Percentiles rank a stretch among this genome's conserved stretches.
phyloP scores from a whole-genome alignment of 37 sponge, comb jelly and placozoan genomes.

The Lycopodina hypogea region DNA sequence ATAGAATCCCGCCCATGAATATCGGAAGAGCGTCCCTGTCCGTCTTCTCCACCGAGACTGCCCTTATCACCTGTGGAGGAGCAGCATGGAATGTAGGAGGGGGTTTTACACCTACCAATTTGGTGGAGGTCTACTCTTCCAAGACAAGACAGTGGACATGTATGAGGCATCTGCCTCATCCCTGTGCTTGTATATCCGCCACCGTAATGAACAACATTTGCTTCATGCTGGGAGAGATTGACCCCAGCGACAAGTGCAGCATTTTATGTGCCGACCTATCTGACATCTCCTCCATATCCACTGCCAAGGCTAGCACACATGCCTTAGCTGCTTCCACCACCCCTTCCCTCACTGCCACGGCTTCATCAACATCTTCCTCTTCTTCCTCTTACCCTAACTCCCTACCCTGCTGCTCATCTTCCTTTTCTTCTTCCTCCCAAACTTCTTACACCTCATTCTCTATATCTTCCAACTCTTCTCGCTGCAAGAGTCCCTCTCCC shows the following conservation, averaged over 20 bases:
- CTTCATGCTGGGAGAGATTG: conserved; percentile 4
- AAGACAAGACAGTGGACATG: neutral
- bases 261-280: neutral
- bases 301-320: too few species aligned
- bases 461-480: neutral
- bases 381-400: neutral
- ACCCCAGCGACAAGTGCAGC: neutral
- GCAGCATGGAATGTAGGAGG: neutral
- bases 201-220: neutral
- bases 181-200: neutral
- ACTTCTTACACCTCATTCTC: neutral
- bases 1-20: neutral
- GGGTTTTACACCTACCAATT: neutral
- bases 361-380: neutral
- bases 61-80: conserved; percentile 22
- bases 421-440: neutral
- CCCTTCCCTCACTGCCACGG: neutral
- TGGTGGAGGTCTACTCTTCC: conserved; percentile 10
- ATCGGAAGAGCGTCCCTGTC: neutral
- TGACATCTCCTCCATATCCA: neutral
- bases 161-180: neutral
- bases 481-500: neutral
- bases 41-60: conserved; percentile 1
- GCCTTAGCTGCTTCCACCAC: too few species aligned
- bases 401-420: too few species aligned